Conservation (phyloP, 2,113 vertebrate genomes). For the Chiloscyllium plagiosum region DNA sequence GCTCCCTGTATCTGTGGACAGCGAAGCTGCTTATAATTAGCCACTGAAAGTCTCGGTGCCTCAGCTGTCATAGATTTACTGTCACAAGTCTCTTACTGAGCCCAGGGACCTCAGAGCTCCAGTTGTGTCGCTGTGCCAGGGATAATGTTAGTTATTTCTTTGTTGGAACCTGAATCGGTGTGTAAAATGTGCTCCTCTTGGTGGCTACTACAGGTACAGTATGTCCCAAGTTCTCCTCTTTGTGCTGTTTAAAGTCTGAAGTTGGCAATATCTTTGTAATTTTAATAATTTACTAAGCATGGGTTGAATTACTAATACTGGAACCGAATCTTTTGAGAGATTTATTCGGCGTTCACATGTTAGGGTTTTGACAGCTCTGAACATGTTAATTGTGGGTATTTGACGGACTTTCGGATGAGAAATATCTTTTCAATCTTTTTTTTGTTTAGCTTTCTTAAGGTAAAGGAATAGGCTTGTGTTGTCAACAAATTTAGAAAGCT, state of each 20-base stretch:
- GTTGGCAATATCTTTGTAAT: background rate
- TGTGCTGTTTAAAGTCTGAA: background rate
- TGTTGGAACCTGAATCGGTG: background rate
- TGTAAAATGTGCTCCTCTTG: background rate
- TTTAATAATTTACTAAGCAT: background rate
- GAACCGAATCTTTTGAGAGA: background rate
- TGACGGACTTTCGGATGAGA: background rate
- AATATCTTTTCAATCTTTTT: background rate
- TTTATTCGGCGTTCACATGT: background rate
- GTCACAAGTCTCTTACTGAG: background rate
- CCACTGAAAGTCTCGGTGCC: background rate
- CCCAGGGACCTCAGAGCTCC: background rate
- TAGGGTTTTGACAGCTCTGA: background rate
- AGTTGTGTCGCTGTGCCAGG: background rate
- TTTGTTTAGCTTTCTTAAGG: background rate
- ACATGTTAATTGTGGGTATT: background rate
- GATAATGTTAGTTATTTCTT: background rate
- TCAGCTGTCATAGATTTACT: constrained; percentile 32
- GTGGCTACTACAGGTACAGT: background rate
- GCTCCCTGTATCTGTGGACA: constrained; percentile 18
- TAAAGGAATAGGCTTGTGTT: background rate
- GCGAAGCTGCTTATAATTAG: constrained; percentile 1
- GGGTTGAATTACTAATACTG: background rate
- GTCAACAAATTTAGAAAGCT: constrained; percentile 1
- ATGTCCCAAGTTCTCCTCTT: background rate